These are phyloP conservation scores for Stegastes partitus DNA, from an alignment of 2,113 vertebrate species.

Conservation along the genomic window DNA sequence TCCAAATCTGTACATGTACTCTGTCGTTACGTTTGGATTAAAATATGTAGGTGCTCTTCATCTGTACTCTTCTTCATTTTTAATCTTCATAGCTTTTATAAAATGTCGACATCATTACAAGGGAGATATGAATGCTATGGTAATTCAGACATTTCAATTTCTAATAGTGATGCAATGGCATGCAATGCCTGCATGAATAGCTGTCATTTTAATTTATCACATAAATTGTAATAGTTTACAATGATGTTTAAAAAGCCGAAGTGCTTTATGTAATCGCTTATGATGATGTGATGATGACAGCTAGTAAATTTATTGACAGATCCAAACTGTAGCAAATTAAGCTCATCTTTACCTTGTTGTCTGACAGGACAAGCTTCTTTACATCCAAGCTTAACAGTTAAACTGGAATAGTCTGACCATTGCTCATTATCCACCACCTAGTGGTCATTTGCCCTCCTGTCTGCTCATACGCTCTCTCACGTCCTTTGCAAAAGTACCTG, in stretches of 20 bases:
- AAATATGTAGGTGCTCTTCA: slow-evolving; percentile 6
- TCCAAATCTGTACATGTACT: slow-evolving; percentile 28
- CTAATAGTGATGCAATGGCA: slow-evolving; percentile 36
- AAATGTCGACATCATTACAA: neutral
- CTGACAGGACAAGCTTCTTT: neutral
- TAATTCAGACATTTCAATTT: slow-evolving; percentile 25
- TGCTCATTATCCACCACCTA: neutral
- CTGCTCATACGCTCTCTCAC: too few species aligned
- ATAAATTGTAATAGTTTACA: neutral
- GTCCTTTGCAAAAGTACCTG: too few species aligned
- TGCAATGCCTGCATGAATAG: slow-evolving; percentile 20
- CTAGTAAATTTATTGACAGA: slow-evolving; percentile 2
- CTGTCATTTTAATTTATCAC: slow-evolving; percentile 22
- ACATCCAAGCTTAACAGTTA: neutral
- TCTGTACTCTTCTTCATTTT: slow-evolving; percentile 18
- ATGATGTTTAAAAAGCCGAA: neutral
- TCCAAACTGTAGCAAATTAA: slow-evolving; percentile 11
- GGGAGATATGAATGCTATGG: slow-evolving; percentile 4
- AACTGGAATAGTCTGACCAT: too few species aligned
- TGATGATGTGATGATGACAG: slow-evolving; percentile 21
- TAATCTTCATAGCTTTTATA: slow-evolving; percentile 6
- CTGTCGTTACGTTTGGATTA: slow-evolving; percentile 8
- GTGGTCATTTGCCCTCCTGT: too few species aligned
- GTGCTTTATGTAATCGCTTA: slow-evolving; percentile 10
- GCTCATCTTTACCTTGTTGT: neutral